Conservation (phyloP, 1,140 invertebrate genomes). For the Caenorhabditis remanei region DNA sequence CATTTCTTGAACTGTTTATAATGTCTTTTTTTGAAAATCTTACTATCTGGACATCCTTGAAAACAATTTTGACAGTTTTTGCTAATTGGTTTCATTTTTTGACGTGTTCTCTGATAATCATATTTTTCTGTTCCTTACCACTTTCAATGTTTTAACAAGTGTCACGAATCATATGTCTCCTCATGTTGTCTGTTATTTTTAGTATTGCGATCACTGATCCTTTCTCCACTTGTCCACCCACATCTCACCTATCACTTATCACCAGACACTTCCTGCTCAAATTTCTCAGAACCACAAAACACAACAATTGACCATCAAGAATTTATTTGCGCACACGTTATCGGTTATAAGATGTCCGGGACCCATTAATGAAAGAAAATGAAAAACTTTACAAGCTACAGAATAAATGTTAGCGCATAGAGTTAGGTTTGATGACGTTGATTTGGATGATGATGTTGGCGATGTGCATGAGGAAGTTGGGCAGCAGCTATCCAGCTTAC, state of each 20-base stretch:
- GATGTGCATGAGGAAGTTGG: neutral
- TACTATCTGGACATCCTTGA: no score
- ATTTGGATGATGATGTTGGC: constrained; percentile 34
- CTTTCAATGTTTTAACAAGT: no score
- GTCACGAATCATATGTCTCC: no score
- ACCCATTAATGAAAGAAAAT: constrained; percentile 4
- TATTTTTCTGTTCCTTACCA: no score
- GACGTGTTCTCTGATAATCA: no score
- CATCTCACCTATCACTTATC: constrained; percentile 5
- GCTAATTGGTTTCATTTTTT: no score
- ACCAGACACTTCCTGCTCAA: neutral
- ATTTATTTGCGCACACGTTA: constrained; percentile 32
- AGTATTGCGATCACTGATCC: neutral
- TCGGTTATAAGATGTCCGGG: constrained; percentile 5
- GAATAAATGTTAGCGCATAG: neutral
- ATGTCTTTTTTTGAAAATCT: no score
- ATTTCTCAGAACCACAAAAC: neutral
- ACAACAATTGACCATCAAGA: constrained; percentile 29
- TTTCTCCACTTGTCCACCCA: neutral
- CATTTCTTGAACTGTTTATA: no score
- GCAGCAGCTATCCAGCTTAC: neutral
- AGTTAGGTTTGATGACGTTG: constrained; percentile 28
- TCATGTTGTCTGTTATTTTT: neutral
- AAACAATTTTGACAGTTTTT: no score
- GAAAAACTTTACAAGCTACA: constrained; percentile 40